These are phyloP conservation scores for Lampris incognitus DNA, from an alignment of 2,113 vertebrate genomes.

Conservation along the genomic window DNA sequence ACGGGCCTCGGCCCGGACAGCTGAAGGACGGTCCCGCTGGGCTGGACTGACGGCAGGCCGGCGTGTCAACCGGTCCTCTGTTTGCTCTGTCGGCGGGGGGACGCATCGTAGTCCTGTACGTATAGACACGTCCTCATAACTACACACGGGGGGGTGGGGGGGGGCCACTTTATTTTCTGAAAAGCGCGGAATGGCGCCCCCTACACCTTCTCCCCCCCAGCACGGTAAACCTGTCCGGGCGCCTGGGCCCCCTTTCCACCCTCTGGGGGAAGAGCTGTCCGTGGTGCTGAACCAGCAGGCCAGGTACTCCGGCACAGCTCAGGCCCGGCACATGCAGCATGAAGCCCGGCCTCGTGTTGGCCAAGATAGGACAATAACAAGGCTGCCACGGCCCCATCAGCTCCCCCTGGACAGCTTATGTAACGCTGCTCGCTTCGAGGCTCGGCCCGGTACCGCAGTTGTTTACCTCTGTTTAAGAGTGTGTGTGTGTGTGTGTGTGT, in stretches of 20 bases:
- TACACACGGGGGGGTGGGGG: background rate
- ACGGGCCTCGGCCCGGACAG: constrained; percentile 37
- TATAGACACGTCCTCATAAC: background rate
- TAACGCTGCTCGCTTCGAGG: constrained; percentile 35
- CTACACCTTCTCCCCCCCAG: too few relatives aligned
- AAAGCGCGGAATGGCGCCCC: too few relatives aligned
- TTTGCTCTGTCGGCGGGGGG: background rate
- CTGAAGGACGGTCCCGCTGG: constrained; percentile 36
- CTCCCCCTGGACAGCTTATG: constrained; percentile 23
- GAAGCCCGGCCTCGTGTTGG: accelerated
- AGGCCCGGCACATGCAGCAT: too few relatives aligned
- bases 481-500: constrained; percentile 4
- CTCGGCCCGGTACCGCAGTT: constrained; percentile 5
- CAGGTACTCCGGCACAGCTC: constrained; percentile 44
- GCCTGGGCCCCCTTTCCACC: background rate
- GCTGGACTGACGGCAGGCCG: constrained; percentile 45
- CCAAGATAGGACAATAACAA: constrained; percentile 17
- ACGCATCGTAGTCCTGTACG: background rate
- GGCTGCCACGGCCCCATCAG: background rate
- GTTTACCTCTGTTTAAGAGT: constrained; percentile 20
- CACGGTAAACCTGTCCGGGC: too few relatives aligned
- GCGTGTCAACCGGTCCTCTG: constrained; percentile 32
- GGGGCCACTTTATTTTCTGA: background rate
- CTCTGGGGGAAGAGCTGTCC: constrained; percentile 55
- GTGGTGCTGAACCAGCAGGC: constrained; percentile 70